Conservation (phyloP, 2,797 vertebrate species). For the Rhynchonycteris naso region DNA sequence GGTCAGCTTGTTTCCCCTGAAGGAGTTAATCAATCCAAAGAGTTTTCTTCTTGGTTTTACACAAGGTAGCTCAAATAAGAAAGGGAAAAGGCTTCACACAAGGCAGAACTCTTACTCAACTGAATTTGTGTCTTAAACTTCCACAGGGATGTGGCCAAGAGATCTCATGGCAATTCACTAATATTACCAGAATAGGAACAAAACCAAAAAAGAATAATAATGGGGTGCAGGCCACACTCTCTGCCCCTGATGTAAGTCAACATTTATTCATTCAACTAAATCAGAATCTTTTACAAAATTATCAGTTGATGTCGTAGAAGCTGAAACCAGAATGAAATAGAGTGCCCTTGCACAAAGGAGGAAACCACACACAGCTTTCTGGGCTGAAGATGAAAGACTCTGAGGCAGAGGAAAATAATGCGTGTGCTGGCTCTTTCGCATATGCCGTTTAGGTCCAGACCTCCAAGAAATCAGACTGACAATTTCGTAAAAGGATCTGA, state of each 20-base stretch:
- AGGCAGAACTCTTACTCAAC: neutral
- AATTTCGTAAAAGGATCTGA: slow-evolving; percentile 61
- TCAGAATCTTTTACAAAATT: neutral
- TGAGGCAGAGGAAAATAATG: neutral
- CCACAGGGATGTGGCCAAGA: neutral
- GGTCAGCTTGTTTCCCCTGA: neutral
- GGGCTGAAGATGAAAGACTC: slow-evolving; percentile 4
- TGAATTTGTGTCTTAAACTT: neutral
- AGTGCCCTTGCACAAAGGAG: neutral
- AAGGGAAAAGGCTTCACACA: neutral
- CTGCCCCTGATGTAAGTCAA: neutral
- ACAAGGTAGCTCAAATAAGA: neutral
- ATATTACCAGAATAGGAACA: neutral
- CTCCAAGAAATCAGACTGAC: slow-evolving; percentile 46
- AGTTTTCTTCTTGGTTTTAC: neutral
- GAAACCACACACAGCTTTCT: neutral
- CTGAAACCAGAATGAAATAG: neutral
- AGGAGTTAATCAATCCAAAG: neutral
- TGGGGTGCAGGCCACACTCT: too few species aligned
- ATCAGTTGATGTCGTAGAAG: neutral
- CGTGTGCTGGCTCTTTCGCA: fast-evolving
- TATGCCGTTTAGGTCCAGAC: neutral
- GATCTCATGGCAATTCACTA: neutral
- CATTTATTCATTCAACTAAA: neutral
- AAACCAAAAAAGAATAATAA: neutral